phyloP scores from a whole-genome alignment of 2,888 invertebrate genomes.

The Hirtodrosophila confusa region DNA sequence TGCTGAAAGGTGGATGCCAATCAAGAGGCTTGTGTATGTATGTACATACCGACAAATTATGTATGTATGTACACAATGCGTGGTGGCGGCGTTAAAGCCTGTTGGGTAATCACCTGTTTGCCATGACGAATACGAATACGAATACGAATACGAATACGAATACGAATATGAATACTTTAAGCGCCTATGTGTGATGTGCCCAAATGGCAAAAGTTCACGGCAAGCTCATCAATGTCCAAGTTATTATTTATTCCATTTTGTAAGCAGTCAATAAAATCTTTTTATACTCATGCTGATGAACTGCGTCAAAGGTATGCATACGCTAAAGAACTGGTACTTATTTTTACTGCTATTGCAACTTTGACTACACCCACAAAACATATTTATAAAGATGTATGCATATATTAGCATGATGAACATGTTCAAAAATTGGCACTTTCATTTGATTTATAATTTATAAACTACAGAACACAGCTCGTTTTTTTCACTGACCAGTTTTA shows the following conservation, averaged over 20 bases:
- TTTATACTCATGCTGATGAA: slow-evolving; percentile 5
- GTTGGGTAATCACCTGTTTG: slow-evolving; percentile 66
- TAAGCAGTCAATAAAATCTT: slow-evolving; percentile 48
- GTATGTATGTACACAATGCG: slow-evolving; percentile 47
- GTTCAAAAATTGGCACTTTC: too few species aligned
- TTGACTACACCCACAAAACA: too few species aligned
- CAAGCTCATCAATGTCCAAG: slow-evolving; percentile 74
- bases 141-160: slow-evolving; percentile 13
- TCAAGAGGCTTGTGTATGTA: slow-evolving; percentile 1
- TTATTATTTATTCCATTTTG: slow-evolving; percentile 57
- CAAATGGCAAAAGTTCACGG: slow-evolving; percentile 74
- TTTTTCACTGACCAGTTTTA: too few species aligned
- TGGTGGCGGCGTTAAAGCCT: slow-evolving; percentile 52
- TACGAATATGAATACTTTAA: slow-evolving; percentile 15
- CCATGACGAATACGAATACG: slow-evolving; percentile 59
- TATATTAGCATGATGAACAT: too few species aligned
- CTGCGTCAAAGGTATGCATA: slow-evolving; percentile 6
- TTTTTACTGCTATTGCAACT: slow-evolving; percentile 8
- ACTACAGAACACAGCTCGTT: too few species aligned
- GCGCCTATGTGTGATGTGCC: slow-evolving; percentile 40
- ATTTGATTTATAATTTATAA: too few species aligned
- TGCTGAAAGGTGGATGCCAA: slow-evolving; percentile 26
- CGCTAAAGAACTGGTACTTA: slow-evolving; percentile 14
- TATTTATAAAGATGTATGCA: too few species aligned
- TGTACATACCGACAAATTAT: neutral